These are phyloP conservation scores for Ophion ellenae DNA, from an alignment of 2,888 invertebrate species.

Conservation along the genomic window DNA sequence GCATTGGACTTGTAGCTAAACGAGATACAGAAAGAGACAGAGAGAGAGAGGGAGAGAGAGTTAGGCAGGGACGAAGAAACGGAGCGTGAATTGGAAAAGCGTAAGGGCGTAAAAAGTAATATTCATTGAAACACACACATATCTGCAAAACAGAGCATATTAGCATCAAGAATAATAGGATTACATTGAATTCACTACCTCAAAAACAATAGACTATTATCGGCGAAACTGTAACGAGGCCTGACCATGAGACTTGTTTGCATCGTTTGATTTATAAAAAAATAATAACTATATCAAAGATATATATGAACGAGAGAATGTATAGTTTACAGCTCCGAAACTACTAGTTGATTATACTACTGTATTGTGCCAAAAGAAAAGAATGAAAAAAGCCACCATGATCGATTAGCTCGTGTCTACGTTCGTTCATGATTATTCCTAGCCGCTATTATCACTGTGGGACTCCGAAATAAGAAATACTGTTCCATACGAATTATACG, in stretches of 20 bases:
- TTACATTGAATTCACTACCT: slow-evolving; percentile 82
- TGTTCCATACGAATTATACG: slow-evolving; percentile 56
- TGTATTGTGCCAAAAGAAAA: slow-evolving; percentile 59
- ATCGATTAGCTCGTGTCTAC: slow-evolving; percentile 36
- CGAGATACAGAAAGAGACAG: slow-evolving; percentile 49
- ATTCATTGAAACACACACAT: slow-evolving; percentile 69
- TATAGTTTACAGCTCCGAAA: slow-evolving; percentile 59
- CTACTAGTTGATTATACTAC: slow-evolving; percentile 54
- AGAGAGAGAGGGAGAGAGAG: background rate
- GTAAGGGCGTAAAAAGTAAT: slow-evolving; percentile 67
- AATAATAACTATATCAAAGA: slow-evolving; percentile 39
- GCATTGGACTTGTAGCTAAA: slow-evolving; percentile 80
- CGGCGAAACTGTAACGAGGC: slow-evolving; percentile 57
- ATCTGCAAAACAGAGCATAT: slow-evolving; percentile 74
- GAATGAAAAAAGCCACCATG: background rate
- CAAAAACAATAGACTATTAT: slow-evolving; percentile 69
- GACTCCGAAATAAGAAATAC: slow-evolving; percentile 27
- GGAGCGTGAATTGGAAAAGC: background rate
- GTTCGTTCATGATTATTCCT: slow-evolving; percentile 56
- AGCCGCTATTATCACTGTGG: slow-evolving; percentile 50
- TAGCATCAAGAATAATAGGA: slow-evolving; percentile 80
- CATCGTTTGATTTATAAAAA: slow-evolving; percentile 56
- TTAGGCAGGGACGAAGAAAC: slow-evolving; percentile 54
- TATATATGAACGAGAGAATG: slow-evolving; percentile 24
- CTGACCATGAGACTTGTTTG: slow-evolving; percentile 61